Percentiles rank a stretch among this genome's conserved stretches.
phyloP scores from a whole-genome alignment of 2,797 vertebrate species.

The Dendrocincla tyrannina region DNA sequence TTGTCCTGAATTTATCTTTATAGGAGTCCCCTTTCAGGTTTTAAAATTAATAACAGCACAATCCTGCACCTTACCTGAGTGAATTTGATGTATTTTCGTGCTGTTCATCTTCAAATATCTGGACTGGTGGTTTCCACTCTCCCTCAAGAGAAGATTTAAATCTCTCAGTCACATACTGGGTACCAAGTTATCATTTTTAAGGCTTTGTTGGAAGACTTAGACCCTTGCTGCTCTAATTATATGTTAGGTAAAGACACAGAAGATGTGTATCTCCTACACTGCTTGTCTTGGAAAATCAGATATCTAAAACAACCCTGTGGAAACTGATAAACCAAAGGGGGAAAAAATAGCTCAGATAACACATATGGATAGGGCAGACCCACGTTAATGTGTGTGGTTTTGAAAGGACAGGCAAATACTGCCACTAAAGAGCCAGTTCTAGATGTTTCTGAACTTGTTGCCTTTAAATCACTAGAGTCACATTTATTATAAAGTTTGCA shows the following conservation, averaged over 20 bases:
- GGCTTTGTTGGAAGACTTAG: background rate
- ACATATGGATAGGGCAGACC: background rate
- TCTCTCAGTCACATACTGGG: conserved; percentile 23
- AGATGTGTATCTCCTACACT: background rate
- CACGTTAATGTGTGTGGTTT: background rate
- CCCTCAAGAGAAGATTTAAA: conserved; percentile 31
- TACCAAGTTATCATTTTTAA: conserved; percentile 25
- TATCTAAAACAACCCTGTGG: background rate
- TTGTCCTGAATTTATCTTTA: conserved; percentile 34
- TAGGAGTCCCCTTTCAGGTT: background rate
- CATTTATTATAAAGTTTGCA: background rate
- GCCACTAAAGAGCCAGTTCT: background rate
- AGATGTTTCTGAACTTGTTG: background rate
- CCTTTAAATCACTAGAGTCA: background rate
- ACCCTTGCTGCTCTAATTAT: conserved; percentile 34
- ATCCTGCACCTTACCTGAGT: background rate
- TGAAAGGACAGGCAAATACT: background rate
- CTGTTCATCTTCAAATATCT: conserved; percentile 23
- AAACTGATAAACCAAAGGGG: background rate
- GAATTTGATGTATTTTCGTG: conserved; percentile 4
- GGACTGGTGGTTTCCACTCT: background rate
- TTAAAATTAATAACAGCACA: conserved; percentile 41
- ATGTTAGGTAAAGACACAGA: background rate
- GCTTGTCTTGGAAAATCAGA: background rate
- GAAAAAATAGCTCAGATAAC: background rate